These are phyloP conservation scores for Gorsachius magnificus DNA, from an alignment of 2,797 vertebrate genomes.

Conservation along the genomic window DNA sequence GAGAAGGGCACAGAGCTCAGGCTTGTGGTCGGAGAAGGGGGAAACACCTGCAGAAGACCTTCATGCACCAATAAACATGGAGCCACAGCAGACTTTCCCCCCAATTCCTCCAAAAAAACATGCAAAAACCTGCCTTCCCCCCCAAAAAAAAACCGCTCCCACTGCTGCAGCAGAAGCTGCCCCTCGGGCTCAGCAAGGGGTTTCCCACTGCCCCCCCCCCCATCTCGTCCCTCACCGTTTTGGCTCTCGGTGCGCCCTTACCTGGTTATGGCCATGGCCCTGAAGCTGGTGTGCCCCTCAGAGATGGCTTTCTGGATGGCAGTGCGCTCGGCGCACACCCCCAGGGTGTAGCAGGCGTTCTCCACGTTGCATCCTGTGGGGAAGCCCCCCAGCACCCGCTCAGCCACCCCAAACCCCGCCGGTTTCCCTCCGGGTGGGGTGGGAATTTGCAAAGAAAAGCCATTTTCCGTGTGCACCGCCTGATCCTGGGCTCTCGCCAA, in stretches of 20 bases:
- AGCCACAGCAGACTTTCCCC: neutral
- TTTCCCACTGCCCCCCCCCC: neutral
- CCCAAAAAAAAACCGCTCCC: neutral
- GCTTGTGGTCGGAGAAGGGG: neutral
- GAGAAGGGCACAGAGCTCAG: conserved; percentile 15
- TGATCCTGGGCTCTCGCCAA: neutral
- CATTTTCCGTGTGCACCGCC: rapidly evolving
- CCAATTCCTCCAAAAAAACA: rapidly evolving
- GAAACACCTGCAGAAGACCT: neutral
- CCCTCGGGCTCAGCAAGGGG: rapidly evolving
- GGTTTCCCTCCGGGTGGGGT: neutral
- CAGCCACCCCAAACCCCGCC: neutral
- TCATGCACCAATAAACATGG: neutral
- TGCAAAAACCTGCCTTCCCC: neutral
- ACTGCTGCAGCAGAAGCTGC: neutral
- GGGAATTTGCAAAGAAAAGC: neutral
- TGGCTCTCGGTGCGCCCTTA: conserved; percentile 1
- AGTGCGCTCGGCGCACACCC: conserved; percentile 86
- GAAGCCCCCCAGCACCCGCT: rapidly evolving
- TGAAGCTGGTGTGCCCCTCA: conserved; percentile 84
- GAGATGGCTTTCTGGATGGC: conserved; percentile 90
- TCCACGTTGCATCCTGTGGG: conserved; percentile 92
- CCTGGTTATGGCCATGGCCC: conserved; percentile 89
- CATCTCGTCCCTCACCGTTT: rapidly evolving
- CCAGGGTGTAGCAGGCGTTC: conserved; percentile 85